phyloP scores from a whole-genome alignment of 2,113 vertebrate species.

The Ptychochromis oligacanthus region DNA sequence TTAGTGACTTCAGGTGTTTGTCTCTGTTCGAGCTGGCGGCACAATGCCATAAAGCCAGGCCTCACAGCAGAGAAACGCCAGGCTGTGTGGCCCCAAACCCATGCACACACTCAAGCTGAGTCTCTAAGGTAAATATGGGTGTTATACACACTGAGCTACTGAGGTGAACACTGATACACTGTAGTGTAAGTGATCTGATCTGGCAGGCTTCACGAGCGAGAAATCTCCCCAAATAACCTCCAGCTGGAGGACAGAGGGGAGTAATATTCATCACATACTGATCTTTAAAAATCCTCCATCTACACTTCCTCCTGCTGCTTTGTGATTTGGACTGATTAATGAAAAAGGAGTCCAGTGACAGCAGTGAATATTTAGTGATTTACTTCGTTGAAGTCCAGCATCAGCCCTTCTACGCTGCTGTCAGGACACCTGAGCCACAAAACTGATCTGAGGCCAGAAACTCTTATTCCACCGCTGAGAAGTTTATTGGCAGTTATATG shows the following conservation, averaged over 20 bases:
- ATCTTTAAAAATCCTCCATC: background rate
- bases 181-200: slow-evolving; percentile 21
- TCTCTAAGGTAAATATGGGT: background rate
- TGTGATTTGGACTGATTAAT: background rate
- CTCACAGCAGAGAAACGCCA: background rate
- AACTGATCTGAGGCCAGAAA: slow-evolving; percentile 13
- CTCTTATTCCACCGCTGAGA: background rate
- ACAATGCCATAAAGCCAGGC: background rate
- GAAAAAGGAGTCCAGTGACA: background rate
- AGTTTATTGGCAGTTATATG: background rate
- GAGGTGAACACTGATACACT: slow-evolving; percentile 1
- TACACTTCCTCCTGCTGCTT: fast-evolving
- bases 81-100: background rate
- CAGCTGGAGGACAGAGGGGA: background rate
- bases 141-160: background rate
- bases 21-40: background rate
- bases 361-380: background rate
- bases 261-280: background rate
- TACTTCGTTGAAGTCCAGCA: background rate
- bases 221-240: slow-evolving; percentile 3
- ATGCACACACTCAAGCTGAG: background rate
- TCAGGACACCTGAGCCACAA: background rate
- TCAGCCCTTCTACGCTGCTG: background rate
- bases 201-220: background rate
- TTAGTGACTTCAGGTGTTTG: background rate